Conservation (phyloP, 2,888 invertebrate genomes). For the Lepidochitona cinerea region DNA sequence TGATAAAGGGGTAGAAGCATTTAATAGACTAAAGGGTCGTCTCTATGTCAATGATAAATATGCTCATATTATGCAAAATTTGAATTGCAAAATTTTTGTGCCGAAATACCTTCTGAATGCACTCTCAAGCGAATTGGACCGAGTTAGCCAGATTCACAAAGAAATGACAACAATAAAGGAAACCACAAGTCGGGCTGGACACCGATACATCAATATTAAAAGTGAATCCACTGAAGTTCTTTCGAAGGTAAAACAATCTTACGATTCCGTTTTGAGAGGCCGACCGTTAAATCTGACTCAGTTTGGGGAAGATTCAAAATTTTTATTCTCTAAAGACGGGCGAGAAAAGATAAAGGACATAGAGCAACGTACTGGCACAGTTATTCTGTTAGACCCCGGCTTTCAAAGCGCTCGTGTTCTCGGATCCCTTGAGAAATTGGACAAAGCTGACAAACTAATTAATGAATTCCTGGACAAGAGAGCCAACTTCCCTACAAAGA, state of each 20-base stretch:
- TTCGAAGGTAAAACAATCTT: slow-evolving; percentile 23
- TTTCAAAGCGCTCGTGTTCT: slow-evolving; percentile 33
- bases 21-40: slow-evolving; percentile 12
- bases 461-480: slow-evolving; percentile 22
- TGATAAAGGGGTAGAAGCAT: slow-evolving; percentile 35
- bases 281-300: slow-evolving; percentile 17
- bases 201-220: slow-evolving; percentile 33
- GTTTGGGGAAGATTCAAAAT: slow-evolving; percentile 16
- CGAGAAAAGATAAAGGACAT: slow-evolving; percentile 25
- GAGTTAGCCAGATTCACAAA: too few relatives aligned
- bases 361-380: slow-evolving; percentile 25
- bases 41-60: slow-evolving; percentile 11
- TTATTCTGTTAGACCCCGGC: slow-evolving; percentile 36
- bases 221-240: slow-evolving; percentile 29
- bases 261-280: not conserved
- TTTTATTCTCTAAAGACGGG: slow-evolving; percentile 36
- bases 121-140: slow-evolving; percentile 26
- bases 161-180: slow-evolving; percentile 9
- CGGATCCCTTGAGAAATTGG: slow-evolving; percentile 25
- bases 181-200: slow-evolving; percentile 31
- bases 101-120: slow-evolving; percentile 26
- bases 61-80: slow-evolving; percentile 22
- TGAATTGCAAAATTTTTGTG: slow-evolving; percentile 32
- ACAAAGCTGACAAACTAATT: slow-evolving; percentile 23
- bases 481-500: not conserved